phyloP scores from a whole-genome alignment of 2,888 invertebrate species.

The Rhyacophila evoluta region DNA sequence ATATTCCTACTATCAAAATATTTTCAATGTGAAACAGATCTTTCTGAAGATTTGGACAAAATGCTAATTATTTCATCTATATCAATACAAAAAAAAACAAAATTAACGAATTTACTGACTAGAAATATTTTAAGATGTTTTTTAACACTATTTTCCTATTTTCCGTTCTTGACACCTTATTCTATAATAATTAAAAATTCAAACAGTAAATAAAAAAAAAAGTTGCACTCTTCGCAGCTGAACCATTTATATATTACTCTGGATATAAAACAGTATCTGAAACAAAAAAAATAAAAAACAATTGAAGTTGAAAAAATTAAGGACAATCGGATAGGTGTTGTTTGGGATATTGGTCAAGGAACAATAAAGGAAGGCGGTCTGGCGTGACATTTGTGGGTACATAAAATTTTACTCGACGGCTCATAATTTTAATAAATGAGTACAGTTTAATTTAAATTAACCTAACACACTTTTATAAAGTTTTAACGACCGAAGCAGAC shows the following conservation, averaged over 20 bases:
- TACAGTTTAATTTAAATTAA: background rate
- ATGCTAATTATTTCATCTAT: too few species aligned
- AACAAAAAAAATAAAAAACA: background rate
- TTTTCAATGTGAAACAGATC: too few species aligned
- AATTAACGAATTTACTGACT: background rate
- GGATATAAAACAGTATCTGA: background rate
- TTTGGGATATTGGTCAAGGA: too few species aligned
- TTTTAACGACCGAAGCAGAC: background rate
- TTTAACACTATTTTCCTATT: background rate
- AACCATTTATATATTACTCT: too few species aligned
- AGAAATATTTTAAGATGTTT: background rate
- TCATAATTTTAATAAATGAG: background rate
- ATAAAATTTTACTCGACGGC: background rate
- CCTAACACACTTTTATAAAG: background rate
- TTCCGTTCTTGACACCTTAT: background rate
- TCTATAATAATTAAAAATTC: too few species aligned
- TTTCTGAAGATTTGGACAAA: too few species aligned
- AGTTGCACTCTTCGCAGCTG: too few species aligned
- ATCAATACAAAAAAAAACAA: too few species aligned
- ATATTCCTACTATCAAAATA: too few species aligned
- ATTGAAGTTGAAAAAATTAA: background rate
- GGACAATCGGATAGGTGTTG: too few species aligned
- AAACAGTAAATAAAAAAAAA: too few species aligned
- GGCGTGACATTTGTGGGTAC: background rate
- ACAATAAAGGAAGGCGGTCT: background rate